These are phyloP conservation scores for Chymomyza procnemis DNA, from an alignment of 2,888 invertebrate species.

Conservation along the genomic window DNA sequence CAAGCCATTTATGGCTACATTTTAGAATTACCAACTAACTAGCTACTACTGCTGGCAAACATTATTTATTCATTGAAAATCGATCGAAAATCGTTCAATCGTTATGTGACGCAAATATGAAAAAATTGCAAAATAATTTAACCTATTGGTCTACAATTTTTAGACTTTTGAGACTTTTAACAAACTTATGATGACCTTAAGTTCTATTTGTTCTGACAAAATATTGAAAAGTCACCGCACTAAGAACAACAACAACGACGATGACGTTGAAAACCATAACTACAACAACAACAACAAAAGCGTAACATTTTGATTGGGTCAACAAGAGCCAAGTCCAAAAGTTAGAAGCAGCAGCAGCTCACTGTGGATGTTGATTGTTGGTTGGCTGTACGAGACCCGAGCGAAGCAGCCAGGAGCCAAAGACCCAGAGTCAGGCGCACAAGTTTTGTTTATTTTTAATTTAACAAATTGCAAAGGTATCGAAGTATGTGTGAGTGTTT, in stretches of 20 bases:
- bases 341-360: not conserved
- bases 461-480: constrained; percentile 3
- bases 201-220: not conserved
- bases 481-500: not conserved
- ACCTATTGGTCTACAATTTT: not conserved
- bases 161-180: not conserved
- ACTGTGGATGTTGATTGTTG: not conserved
- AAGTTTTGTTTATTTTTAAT: constrained; percentile 13
- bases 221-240: not conserved
- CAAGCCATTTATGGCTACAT: not conserved
- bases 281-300: not conserved
- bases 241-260: not conserved
- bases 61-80: constrained; percentile 25
- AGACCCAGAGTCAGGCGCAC: not conserved
- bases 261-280: not conserved
- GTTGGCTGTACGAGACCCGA: not conserved
- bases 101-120: constrained; percentile 10
- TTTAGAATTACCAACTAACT: not conserved
- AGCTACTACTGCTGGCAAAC: not conserved
- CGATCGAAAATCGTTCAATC: constrained; percentile 20
- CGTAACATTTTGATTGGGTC: constrained; percentile 1
- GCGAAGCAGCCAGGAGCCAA: no score
- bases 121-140: not conserved
- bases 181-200: not conserved
- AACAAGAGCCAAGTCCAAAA: not conserved